Percentiles rank a stretch among this genome's conserved stretches.
phyloP scores from a whole-genome alignment of 2,888 invertebrate genomes.

The Torymus texanus region DNA sequence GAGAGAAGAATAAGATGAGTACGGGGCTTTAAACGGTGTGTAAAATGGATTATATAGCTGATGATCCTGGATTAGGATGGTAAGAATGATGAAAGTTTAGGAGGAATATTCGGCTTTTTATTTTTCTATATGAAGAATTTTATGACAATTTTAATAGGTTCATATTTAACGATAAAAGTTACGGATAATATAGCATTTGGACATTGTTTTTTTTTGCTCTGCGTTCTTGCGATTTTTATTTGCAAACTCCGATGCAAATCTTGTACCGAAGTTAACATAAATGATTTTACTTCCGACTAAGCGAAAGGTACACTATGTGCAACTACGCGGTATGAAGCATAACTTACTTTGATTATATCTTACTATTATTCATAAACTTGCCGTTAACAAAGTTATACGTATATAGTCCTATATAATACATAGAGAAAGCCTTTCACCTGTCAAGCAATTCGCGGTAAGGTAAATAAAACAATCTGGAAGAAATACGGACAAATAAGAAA shows the following conservation, averaged over 20 bases:
- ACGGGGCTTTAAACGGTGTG: too few relatives aligned
- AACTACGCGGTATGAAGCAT: conserved; percentile 7
- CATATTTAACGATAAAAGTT: too few relatives aligned
- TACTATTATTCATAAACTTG: conserved; percentile 41
- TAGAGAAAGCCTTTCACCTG: conserved; percentile 17
- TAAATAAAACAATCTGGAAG: conserved; percentile 1
- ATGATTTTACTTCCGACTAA: conserved; percentile 20
- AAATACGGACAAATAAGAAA: too few relatives aligned
- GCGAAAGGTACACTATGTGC: conserved; percentile 5
- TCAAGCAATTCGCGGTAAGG: conserved; percentile 21
- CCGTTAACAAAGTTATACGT: not conserved
- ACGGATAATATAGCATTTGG: too few relatives aligned
- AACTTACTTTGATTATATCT: conserved; percentile 44
- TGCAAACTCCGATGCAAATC: not conserved
- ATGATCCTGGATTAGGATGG: too few relatives aligned
- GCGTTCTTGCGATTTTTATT: not conserved
- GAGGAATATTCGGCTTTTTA: too few relatives aligned
- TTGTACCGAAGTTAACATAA: conserved; percentile 20
- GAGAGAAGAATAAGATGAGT: too few relatives aligned
- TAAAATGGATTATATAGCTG: too few relatives aligned
- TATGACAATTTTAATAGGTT: too few relatives aligned
- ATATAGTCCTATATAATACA: not conserved
- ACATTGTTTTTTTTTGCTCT: not conserved
- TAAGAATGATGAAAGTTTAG: too few relatives aligned
- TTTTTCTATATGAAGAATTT: too few relatives aligned